Conservation (phyloP, 2,113 vertebrate species). For the Jaculus jaculus region DNA sequence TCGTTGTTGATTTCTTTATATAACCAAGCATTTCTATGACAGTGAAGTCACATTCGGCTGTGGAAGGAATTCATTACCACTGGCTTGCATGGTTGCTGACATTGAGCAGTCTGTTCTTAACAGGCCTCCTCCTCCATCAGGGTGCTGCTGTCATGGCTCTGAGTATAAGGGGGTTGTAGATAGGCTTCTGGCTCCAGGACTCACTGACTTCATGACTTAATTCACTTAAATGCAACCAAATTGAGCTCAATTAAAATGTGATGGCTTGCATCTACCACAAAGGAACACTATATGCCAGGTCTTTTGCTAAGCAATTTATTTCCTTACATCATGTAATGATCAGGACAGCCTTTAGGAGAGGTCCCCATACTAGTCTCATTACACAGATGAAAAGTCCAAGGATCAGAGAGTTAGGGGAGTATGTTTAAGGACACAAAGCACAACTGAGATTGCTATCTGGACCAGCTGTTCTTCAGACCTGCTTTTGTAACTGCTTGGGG, state of each 20-base stretch:
- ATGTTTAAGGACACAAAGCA: background rate
- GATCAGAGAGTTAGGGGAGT: background rate
- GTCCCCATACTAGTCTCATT: background rate
- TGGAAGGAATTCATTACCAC: background rate
- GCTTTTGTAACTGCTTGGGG: background rate
- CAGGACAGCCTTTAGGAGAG: background rate
- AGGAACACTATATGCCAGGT: background rate
- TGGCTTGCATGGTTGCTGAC: background rate
- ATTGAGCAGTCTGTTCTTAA: background rate
- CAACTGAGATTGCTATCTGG: background rate
- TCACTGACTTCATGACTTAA: constrained; percentile 73
- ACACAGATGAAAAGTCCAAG: background rate
- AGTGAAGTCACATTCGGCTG: background rate
- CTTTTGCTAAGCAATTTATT: constrained; percentile 39
- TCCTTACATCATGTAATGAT: constrained; percentile 36
- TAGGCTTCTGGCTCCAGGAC: constrained; percentile 58
- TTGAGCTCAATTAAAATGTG: constrained; percentile 57
- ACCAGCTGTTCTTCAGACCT: background rate
- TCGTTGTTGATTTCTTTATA: background rate
- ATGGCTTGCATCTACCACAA: constrained; percentile 39
- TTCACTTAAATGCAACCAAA: constrained; percentile 70
- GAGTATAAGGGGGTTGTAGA: constrained; percentile 52
- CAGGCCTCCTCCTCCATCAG: background rate
- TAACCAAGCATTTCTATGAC: background rate
- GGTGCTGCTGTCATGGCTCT: background rate